Conservation (phyloP, 2,113 vertebrate species). For the Tauraco erythrolophus region DNA sequence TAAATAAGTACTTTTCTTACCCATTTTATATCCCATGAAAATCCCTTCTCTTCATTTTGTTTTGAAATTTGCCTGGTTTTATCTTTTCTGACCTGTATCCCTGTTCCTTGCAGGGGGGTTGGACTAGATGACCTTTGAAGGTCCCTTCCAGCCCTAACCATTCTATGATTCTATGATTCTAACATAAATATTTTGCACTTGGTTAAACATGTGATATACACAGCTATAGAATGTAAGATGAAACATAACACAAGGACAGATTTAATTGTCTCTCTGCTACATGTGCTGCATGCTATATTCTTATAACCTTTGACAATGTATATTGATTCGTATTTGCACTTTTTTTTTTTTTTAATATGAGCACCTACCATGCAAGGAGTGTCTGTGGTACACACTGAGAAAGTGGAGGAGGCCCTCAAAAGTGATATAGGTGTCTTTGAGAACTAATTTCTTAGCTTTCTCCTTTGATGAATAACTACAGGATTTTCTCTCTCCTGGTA, state of each 20-base stretch:
- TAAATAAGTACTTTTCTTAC: background rate
- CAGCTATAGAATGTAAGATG: background rate
- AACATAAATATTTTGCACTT: background rate
- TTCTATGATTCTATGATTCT: too few relatives aligned
- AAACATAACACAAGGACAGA: background rate
- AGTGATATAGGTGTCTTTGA: background rate
- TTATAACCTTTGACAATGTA: background rate
- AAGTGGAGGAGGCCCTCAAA: accelerated
- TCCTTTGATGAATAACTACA: background rate
- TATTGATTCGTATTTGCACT: background rate
- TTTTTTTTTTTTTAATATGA: background rate
- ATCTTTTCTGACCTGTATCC: background rate
- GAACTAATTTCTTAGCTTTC: background rate
- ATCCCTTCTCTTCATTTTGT: background rate
- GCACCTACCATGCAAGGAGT: background rate
- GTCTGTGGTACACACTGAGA: background rate
- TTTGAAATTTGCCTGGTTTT: background rate
- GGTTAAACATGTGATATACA: background rate
- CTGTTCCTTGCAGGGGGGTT: too few relatives aligned
- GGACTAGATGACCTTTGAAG: too few relatives aligned
- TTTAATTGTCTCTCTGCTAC: background rate
- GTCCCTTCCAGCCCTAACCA: too few relatives aligned
- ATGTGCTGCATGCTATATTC: background rate
- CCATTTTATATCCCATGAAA: background rate
- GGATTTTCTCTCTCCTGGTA: background rate